Conservation (phyloP, 2,797 vertebrate species). For the Novumbra hubbsi region DNA sequence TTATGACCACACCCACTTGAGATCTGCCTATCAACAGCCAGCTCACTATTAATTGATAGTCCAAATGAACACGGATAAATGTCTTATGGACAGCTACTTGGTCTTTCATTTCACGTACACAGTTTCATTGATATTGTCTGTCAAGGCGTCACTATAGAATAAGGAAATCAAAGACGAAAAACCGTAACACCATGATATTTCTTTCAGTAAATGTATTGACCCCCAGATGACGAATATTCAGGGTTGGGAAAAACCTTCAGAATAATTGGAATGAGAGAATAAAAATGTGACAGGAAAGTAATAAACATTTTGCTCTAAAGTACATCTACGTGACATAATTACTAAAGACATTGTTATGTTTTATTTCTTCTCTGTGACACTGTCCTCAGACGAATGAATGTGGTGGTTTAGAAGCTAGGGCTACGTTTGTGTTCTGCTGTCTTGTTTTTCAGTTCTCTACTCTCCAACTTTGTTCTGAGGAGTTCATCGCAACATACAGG, state of each 20-base stretch:
- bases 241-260: background rate
- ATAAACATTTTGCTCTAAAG: slow-evolving; percentile 1
- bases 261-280: background rate
- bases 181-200: background rate
- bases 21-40: background rate
- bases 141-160: background rate
- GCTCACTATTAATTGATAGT: background rate
- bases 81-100: background rate
- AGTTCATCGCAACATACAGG: slow-evolving; percentile 45
- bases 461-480: background rate
- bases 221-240: background rate
- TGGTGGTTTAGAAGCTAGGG: slow-evolving; percentile 4
- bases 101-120: background rate
- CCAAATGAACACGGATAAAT: background rate
- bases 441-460: slow-evolving; percentile 5
- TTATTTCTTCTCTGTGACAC: slow-evolving; percentile 25
- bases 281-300: background rate
- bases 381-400: slow-evolving; percentile 8
- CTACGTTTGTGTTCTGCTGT: slow-evolving; percentile 6
- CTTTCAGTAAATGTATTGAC: background rate
- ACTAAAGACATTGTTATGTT: background rate
- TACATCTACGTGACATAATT: background rate
- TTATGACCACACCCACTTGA: background rate
- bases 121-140: background rate
- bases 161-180: slow-evolving; percentile 11